Evolutionary conservation across 2,888 invertebrate genomes (phyloP), one percentile per base, ranked within the genome.

Genomic region (Nasonovia ribisnigri): DNA sequence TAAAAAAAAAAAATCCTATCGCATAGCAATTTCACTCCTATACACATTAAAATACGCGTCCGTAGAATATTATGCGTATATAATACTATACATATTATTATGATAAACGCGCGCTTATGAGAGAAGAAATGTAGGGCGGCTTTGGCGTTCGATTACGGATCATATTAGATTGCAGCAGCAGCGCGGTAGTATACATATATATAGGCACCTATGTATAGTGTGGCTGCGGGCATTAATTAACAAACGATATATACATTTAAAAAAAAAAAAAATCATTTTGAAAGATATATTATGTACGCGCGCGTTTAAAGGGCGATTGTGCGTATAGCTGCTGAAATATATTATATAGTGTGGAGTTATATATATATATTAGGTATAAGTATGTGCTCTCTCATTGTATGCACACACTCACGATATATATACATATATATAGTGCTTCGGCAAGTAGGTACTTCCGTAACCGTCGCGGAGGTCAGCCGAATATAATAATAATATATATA

Each of bases 401-500:
- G 36, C 29, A n/a, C 60, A 60, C 60, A 67, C 77, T 20, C 77
- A 77, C 77, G 13, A 29, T 26, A 84, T 43, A 26, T 43, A 84
- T 84, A 84, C 43, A n/a, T 84, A 43, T 84, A 42, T 42, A 84
- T 36, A 67, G 67, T 67, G 36, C 60, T 67, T 67, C 57, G 16
- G 26, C 46, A 20, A 16, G 36, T 60, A 67, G 67, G 24, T 57
- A 90, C 84, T 84, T 84, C 84, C 91, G 57, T 84, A 20, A 51
- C 51, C 84, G 91, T 67, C 89, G 90, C 6, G 84, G 91, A 86
- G 92, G 92, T 92, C 92, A 67, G 87, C 87, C 92, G 92, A 92
- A 88, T 92, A 88, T 77, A 77, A 77, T 77, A 77, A 46, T 67
- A 48, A 48, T 48, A 60, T 11, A 48, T 48, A 67, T 16, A n/a